Conservation (phyloP, 2,797 vertebrate species). For the Tauraco hartlaubi region DNA sequence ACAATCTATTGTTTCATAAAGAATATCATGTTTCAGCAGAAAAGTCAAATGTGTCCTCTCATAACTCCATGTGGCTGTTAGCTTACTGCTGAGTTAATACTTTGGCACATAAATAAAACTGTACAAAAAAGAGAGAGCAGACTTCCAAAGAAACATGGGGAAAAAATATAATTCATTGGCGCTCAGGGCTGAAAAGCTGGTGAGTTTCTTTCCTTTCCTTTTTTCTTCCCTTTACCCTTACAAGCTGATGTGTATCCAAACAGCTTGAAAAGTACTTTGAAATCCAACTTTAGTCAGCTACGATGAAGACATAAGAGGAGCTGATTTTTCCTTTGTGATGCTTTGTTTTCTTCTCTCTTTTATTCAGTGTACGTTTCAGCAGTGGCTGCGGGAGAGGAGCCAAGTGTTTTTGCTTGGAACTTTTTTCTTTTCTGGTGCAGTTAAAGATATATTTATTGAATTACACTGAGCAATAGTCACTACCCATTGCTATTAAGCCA, state of each 20-base stretch:
- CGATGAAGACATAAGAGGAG: constrained; percentile 65
- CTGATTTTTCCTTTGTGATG: constrained; percentile 66
- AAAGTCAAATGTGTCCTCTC: constrained; percentile 67
- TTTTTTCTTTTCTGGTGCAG: neutral
- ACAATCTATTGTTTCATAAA: constrained; percentile 37
- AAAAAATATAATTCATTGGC: constrained; percentile 28
- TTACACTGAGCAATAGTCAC: neutral
- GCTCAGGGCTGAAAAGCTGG: constrained; percentile 58
- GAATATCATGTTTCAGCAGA: constrained; percentile 61
- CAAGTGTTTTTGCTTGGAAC: neutral
- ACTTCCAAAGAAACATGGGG: constrained; percentile 30
- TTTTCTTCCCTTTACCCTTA: constrained; percentile 68
- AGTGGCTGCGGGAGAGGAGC: constrained; percentile 41
- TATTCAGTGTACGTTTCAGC: neutral
- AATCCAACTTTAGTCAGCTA: constrained; percentile 70
- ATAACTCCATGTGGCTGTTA: constrained; percentile 66
- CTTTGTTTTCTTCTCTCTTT: constrained; percentile 55
- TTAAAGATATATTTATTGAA: neutral
- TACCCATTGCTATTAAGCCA: neutral
- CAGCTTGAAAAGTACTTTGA: constrained; percentile 74
- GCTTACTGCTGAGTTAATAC: constrained; percentile 72
- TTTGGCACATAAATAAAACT: constrained; percentile 67
- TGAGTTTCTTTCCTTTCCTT: constrained; percentile 47
- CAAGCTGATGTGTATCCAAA: constrained; percentile 71
- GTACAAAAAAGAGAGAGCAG: constrained; percentile 32